Base-by-base conservation (phyloP, 1,140 invertebrate species). In the Trachymyrmex septentrionalis region DNA sequence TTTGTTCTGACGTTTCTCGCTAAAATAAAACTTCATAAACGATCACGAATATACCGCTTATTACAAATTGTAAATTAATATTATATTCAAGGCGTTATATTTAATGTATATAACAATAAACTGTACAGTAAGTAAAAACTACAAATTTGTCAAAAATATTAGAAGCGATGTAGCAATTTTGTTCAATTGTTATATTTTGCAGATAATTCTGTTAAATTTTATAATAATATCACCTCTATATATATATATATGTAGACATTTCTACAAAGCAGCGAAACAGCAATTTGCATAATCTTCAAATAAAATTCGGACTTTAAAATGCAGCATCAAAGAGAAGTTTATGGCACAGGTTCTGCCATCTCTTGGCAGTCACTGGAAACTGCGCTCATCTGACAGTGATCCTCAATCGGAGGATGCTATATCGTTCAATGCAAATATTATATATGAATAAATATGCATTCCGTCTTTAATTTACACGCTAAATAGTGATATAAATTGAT, bases 261-360 rank as follows among this genome's bases (percentile, higher is more conserved):
- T 82, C 50, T 73, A 64, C 16, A 73, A 66, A 82, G 48, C n/a
- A 30, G 69, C 50, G 44, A 59, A 50, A 19, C 80, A 61, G 6
- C 55, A 84, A 84, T 84, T 84, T 84, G 69, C 80, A 73, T 84
- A 84, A 84, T 84, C 80, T 73, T 73, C 69, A 34, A 84, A 84
- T 84, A 84, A 84, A 73, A 84, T 73, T 73, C 67, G 44, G 38
- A 84, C 48, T 84, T 84, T 84, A 84, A 84, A 84, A 24, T 69
- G 80, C 44, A 50, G 69, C 55, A 69, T 57, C 67, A 48, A 59
- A 5, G 30, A 44, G 7, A 53, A 30, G 21, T n/a, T 69, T 63
- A 80, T 61, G 34, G 57, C 77, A 91, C 90, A 30, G 48, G 34
- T 30, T 24, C 10, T 73, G 92, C 92, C 93, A 94, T 94, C 93